Conservation (phyloP, 2,797 vertebrate genomes). For the Muscicapa striata region DNA sequence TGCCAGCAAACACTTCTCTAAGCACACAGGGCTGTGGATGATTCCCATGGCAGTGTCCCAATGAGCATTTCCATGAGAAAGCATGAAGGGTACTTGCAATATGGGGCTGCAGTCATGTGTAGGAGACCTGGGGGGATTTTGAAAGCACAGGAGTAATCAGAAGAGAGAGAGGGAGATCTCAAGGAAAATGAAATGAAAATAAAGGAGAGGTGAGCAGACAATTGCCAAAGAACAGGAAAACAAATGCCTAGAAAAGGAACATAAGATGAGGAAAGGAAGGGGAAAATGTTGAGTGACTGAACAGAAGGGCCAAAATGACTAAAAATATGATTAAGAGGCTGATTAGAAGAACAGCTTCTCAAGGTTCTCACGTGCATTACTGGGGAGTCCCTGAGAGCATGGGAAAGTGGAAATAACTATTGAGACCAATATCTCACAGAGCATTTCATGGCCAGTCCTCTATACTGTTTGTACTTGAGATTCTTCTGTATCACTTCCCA, state of each 20-base stretch:
- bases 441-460: not conserved
- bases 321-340: not conserved
- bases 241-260: not conserved
- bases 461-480: not conserved
- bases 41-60: not conserved
- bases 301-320: not conserved
- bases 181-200: not conserved
- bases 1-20: not conserved
- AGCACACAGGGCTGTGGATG: not conserved
- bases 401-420: not conserved
- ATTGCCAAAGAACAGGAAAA: not conserved
- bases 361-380: not conserved
- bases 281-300: not conserved
- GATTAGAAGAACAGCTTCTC: not conserved
- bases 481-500: not conserved
- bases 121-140: not conserved
- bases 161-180: not conserved
- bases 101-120: not conserved
- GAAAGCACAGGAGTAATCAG: not conserved
- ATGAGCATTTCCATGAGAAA: not conserved
- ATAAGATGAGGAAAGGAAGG: not conserved
- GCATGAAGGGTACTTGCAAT: fast-evolving
- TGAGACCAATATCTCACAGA: not conserved
- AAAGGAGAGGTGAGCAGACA: not conserved
- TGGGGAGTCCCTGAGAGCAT: not conserved